Evolutionary conservation across 1,140 invertebrate genomes (phyloP).

Genomic region (Meloidogyne exigua): DNA sequence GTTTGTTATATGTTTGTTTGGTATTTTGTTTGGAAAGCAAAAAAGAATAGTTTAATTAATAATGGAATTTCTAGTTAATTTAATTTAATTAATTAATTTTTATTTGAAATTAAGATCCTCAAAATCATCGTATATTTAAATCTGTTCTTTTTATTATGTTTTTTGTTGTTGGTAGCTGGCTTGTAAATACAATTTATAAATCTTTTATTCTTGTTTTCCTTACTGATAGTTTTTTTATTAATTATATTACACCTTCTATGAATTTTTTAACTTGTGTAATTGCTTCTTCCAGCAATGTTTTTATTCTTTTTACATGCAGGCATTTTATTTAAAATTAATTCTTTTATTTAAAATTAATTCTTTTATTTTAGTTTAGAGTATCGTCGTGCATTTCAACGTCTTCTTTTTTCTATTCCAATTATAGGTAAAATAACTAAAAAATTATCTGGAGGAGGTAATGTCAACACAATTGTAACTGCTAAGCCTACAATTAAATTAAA

Average conservation of each 20-base stretch:
- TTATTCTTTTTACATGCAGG: neutral
- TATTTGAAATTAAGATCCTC: neutral
- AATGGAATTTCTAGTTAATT: neutral
- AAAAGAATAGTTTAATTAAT: neutral
- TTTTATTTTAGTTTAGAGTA: neutral
- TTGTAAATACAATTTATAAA: neutral
- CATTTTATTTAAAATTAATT: neutral
- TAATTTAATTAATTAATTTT: neutral
- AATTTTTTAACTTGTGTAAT: neutral
- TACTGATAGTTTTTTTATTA: neutral
- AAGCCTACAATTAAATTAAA: neutral
- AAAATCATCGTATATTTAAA: neutral
- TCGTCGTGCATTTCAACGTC: neutral
- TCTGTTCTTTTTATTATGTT: conserved; percentile 2
- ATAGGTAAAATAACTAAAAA: neutral
- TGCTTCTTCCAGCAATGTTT: neutral
- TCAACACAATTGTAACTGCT: neutral
- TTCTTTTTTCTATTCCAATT: neutral
- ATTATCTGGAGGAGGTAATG: neutral
- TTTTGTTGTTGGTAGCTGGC: neutral
- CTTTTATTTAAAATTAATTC: too few species aligned
- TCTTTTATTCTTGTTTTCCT: neutral
- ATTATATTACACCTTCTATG: neutral
- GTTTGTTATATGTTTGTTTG: conserved; percentile 1
- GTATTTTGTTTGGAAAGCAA: neutral